Percentiles rank a stretch among this genome's conserved stretches.
phyloP scores from a whole-genome alignment of 2,113 vertebrate genomes.

The Silurus meridionalis region DNA sequence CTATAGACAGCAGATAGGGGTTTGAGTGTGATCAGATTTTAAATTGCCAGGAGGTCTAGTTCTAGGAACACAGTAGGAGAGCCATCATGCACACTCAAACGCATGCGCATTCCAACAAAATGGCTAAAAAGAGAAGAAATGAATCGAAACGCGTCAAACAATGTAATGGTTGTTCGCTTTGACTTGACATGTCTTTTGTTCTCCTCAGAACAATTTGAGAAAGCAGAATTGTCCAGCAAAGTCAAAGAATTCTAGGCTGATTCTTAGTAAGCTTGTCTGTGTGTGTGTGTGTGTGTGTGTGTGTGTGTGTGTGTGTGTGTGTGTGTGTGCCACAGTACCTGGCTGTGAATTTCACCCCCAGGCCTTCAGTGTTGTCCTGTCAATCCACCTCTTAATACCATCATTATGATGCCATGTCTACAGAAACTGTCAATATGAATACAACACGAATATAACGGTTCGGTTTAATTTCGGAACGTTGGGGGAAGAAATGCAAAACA shows the following conservation, averaged over 20 bases:
- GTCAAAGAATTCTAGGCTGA: not conserved
- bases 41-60: slow-evolving; percentile 50
- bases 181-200: not conserved
- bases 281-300: not conserved
- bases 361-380: too few relatives aligned
- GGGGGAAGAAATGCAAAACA: too few relatives aligned
- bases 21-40: slow-evolving; percentile 26
- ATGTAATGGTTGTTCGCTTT: not conserved
- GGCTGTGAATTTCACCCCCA: too few relatives aligned
- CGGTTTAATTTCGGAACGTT: too few relatives aligned
- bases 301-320: not conserved
- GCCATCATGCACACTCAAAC: slow-evolving; percentile 6
- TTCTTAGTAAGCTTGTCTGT: not conserved
- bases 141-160: not conserved
- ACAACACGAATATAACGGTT: too few relatives aligned
- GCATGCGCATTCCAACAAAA: slow-evolving; percentile 7
- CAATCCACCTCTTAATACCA: too few relatives aligned
- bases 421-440: too few relatives aligned
- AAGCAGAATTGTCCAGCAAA: not conserved
- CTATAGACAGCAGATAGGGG: slow-evolving; percentile 70
- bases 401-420: too few relatives aligned
- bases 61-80: slow-evolving; percentile 24
- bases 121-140: slow-evolving; percentile 15
- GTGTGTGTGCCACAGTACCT: too few relatives aligned
- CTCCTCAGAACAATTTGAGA: not conserved